Evolutionary conservation across 2,113 vertebrate species (phyloP), one percentile per base, ranked within the genome.

Genomic region (Vidua chalybeata): DNA sequence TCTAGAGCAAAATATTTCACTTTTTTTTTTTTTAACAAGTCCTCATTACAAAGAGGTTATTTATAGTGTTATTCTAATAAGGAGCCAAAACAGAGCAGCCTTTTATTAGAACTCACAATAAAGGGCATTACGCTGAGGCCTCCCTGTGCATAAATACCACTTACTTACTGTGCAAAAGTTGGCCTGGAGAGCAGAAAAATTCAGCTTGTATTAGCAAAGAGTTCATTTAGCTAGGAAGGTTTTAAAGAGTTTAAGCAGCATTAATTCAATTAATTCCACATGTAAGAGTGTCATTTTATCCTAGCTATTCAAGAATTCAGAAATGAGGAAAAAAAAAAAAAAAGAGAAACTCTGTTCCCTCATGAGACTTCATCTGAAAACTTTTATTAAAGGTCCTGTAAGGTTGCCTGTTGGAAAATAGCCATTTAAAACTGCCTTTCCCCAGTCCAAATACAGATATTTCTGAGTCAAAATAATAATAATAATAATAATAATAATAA

Each of bases 21-120:
- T 91, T 91, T 95, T 45, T 45, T 43, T 91, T 93, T 90, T 87
- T 73, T 17, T 20, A 5, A 6, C 10, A 82, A 73, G 81, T 74
- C 59, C 91, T 86, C 91, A 55, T 89, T 92, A 96, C 91, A 96
- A 96, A 92, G 94, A 85, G 43, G 84, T 79, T 96, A 96, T 96
- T 96, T 96, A 93, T 94, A 91, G 96, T 49, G 30, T 77, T 80
- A 41, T 52, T 91, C 77, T 94, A 89, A 89, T 82, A 87, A 85
- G 87, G 23, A 94, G 51, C 86, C 80, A 85, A 94, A 95, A 85
- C 89, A 96, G 95, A 93, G 67, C 71, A 95, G 89, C 22, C 92
- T 96, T 96, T 96, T 96, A 93, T 93, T 96, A 95, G 93, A 89
- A 94, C 26, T 82, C 0, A 2, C 55, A 87, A 76, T 64, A 82